Base-by-base conservation (phyloP, 2,888 invertebrate species). In the Lagria hirta region DNA sequence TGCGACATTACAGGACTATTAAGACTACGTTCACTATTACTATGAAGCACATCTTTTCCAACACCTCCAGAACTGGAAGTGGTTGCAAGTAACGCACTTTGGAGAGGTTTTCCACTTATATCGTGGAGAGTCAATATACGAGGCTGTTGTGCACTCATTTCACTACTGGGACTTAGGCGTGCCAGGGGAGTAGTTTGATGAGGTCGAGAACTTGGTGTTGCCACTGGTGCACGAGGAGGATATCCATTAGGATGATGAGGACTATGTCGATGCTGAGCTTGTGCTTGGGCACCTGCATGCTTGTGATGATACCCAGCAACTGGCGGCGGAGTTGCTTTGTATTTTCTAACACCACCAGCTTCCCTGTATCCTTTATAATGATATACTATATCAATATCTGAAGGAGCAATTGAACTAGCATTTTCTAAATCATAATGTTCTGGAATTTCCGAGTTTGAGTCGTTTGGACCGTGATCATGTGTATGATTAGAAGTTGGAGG, bases 401-500 rank as follows among this genome's bases (percentile, higher is more conserved):
- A 95, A 0, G 97, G 96, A 1, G 97, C 97, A 55, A 97, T 96
- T 0, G 94, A 95, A 69, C 94, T 95, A 1, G 96, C 95, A 71
- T 96, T 96, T 74, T 97, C 97, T 48, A 97, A 75, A 68, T 97
- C 96, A 66, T 97, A 97, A 68, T 94, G 93, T 67, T 95, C 94
- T 0, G 93, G 91, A 48, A 84, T 77, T 64, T 89, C 88, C 4
- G 83, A 84, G 62, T 83, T 81, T 57, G 91, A 75, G 61, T 90
- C 89, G 34, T 86, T 82, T 24, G 78, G 78, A 14, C 83, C 83
- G 58, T 87, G 87, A 45, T 88, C 86, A 58, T 88, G 81, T 1
- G 82, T 81, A 49, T 80, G 82, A 61, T 81, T 86, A 8, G 83
- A 80, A 0, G 84, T 83, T 10, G 84, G 85, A 12, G 86, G 86